These are phyloP conservation scores for Hyphantria cunea DNA, from an alignment of 1,140 invertebrate species.

Conservation along the genomic window DNA sequence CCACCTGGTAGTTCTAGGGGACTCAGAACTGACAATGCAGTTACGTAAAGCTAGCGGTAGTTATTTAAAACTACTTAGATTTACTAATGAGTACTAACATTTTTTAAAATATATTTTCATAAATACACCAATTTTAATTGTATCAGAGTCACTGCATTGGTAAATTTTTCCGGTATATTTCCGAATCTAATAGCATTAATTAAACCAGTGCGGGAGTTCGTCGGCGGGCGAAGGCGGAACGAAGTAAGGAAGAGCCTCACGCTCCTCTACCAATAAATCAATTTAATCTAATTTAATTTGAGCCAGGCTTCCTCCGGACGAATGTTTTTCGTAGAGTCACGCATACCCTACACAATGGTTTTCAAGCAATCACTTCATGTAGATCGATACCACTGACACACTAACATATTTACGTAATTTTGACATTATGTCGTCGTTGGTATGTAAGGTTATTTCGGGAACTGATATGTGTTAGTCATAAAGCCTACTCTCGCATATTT, in stretches of 20 bases:
- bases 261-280: slow-evolving; percentile 73
- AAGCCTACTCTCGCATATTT: no score
- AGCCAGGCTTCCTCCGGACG: slow-evolving; percentile 63
- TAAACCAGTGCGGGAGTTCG: slow-evolving; percentile 37
- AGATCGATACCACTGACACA: slow-evolving; percentile 12
- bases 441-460: no score
- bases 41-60: no score
- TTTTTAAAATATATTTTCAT: no score
- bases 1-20: no score
- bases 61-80: no score
- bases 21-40: no score
- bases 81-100: no score
- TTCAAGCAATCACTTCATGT: slow-evolving; percentile 34
- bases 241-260: slow-evolving; percentile 42
- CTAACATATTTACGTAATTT: no score
- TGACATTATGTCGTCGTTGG: no score
- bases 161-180: slow-evolving; percentile 61
- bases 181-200: slow-evolving; percentile 76
- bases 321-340: slow-evolving; percentile 53
- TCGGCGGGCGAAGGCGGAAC: slow-evolving; percentile 29
- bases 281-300: slow-evolving; percentile 80
- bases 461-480: no score
- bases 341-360: slow-evolving; percentile 48
- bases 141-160: slow-evolving; percentile 1
- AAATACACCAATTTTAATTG: no score